phyloP scores from a whole-genome alignment of 2,888 invertebrate species.

The Scrobipalpa atriplicella region DNA sequence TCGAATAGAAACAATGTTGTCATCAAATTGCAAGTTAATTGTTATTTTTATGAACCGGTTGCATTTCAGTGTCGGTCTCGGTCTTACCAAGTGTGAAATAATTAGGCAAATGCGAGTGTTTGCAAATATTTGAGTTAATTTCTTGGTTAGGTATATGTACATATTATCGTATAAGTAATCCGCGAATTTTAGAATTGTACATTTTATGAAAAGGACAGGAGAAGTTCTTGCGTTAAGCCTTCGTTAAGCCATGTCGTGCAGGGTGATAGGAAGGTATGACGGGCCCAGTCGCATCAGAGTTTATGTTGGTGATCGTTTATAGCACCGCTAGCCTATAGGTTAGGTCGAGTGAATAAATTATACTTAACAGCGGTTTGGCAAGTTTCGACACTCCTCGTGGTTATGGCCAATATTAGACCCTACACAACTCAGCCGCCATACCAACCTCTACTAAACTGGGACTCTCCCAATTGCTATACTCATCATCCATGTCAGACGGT shows the following conservation, averaged over 20 bases:
- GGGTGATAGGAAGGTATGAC: not conserved
- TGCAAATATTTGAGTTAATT: not conserved
- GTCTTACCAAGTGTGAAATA: not conserved
- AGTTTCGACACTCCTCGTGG: slow-evolving; percentile 22
- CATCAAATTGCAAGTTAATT: slow-evolving; percentile 23
- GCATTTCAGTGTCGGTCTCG: slow-evolving; percentile 21
- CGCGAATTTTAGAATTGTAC: too few species aligned
- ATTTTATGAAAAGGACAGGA: too few species aligned
- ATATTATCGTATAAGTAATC: too few species aligned
- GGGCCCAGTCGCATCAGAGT: too few species aligned
- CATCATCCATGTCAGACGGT: too few species aligned
- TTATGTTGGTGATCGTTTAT: not conserved
- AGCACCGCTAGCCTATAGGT: not conserved
- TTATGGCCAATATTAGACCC: slow-evolving; percentile 24
- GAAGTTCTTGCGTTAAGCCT: too few species aligned
- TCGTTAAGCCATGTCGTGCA: too few species aligned
- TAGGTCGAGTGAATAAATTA: slow-evolving; percentile 3
- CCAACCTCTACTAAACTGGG: too few species aligned
- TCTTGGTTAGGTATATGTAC: not conserved
- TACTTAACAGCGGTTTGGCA: not conserved
- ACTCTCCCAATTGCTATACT: too few species aligned
- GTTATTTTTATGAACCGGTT: slow-evolving; percentile 22
- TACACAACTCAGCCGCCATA: too few species aligned
- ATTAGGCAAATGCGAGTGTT: not conserved
- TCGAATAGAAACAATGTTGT: slow-evolving; percentile 28